Conservation (phyloP, 2,797 vertebrate species). For the Falco naumanni region DNA sequence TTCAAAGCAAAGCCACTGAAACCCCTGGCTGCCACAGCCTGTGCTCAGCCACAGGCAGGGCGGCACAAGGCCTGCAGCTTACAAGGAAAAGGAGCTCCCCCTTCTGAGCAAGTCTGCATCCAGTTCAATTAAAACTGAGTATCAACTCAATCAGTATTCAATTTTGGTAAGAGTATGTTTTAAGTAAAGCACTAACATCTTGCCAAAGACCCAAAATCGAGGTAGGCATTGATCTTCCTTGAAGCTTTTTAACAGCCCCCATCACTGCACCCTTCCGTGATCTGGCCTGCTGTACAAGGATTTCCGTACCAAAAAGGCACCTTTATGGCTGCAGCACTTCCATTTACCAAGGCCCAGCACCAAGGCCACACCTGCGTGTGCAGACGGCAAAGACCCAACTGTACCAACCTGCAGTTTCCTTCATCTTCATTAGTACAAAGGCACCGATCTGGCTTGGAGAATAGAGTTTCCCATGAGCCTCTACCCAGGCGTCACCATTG, state of each 20-base stretch:
- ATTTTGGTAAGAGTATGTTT: rapidly evolving
- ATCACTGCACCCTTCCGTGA: rapidly evolving
- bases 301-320: rapidly evolving
- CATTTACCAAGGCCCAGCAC: not conserved
- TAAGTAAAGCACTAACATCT: not conserved
- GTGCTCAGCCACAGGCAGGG: not conserved
- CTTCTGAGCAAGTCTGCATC: not conserved
- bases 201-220: not conserved
- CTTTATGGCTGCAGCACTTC: not conserved
- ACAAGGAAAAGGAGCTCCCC: not conserved
- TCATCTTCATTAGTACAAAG: slow-evolving; percentile 99
- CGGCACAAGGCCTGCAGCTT: not conserved
- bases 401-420: slow-evolving; percentile 92
- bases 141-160: rapidly evolving
- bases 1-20: not conserved
- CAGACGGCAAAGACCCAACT: not conserved
- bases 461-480: slow-evolving; percentile 95
- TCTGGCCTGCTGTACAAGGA: not conserved
- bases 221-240: not conserved
- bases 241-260: not conserved
- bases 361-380: not conserved
- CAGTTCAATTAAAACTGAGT: not conserved
- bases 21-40: not conserved
- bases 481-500: slow-evolving; percentile 97
- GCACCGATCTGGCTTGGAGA: slow-evolving; percentile 97